Evolutionary conservation across 1,140 invertebrate genomes (phyloP), one percentile per base, ranked within the genome.

Genomic region (Oryctes rhinoceros): DNA sequence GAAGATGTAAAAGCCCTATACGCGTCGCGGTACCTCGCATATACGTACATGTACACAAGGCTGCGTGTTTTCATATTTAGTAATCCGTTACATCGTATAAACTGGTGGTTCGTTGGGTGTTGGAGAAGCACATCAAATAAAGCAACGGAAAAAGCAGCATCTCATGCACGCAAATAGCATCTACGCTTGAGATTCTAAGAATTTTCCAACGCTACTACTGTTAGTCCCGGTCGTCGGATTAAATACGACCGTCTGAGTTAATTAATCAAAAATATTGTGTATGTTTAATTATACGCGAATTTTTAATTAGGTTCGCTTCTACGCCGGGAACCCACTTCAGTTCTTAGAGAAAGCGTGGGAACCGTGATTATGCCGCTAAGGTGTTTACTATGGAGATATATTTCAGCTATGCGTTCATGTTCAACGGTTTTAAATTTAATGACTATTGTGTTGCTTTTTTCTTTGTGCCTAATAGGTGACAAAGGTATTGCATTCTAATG

Each of bases 1-100:
- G 30, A 67, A 67, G 65, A 67, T 67, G 65, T 67, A 67, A 67
- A 67, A 67, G n/a, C 65, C 18, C 18, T 53, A 53, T 53, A 18
- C n/a, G n/a, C n/a, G 49, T 53, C 2, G 11, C 11, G 11, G n/a
- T 53, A 18, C 49, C 1, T 1, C n/a, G 11, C n/a, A 4, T 53
- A 53, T 53, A 53, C 11, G 47, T 11, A 11, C 9, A 10, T 3
- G 47, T 53, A 18, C 13, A 53, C n/a, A 53, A 18, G n/a, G n/a
- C 49, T 13, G 4, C 49, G 49, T 53, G 49, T 53, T 53, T 53
- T 18, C 49, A 53, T 53, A 15, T 15, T 53, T 18, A 53, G 49
- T 53, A 53, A 53, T 53, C 49, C 49, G 49, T 53, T 53, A 53
- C 49, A 4, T 53, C 49, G n/a, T 53, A 18, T 18, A 53, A n/a